Evolutionary conservation across 2,888 invertebrate genomes (phyloP).

Genomic region (Erynnis tages): DNA sequence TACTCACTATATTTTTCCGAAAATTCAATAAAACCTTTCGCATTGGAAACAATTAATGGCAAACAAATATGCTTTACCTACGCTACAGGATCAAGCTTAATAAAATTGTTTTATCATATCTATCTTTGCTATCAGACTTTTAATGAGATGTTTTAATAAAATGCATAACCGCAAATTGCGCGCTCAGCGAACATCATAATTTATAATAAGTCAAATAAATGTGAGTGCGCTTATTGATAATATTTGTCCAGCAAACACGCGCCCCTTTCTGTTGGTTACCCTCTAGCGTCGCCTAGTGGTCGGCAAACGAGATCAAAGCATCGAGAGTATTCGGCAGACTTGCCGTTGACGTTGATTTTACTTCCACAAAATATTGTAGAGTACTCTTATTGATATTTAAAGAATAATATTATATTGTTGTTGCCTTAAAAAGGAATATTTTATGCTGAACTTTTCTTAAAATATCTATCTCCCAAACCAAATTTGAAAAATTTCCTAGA

Average conservation of each 20-base stretch:
- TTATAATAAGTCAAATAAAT: constrained; percentile 57
- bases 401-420: no score
- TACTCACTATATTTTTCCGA: no score
- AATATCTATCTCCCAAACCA: no score
- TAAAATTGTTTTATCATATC: no score
- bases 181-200: constrained; percentile 19
- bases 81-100: no score
- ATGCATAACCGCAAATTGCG: neutral
- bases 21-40: no score
- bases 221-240: constrained; percentile 64
- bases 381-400: neutral
- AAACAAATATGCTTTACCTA: no score
- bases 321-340: constrained; percentile 32
- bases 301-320: constrained; percentile 71
- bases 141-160: neutral
- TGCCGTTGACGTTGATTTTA: neutral
- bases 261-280: constrained; percentile 45
- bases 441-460: no score
- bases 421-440: no score
- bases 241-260: constrained; percentile 66
- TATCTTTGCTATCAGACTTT: no score
- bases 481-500: no score
- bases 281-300: constrained; percentile 52
- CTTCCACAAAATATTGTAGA: constrained; percentile 5
- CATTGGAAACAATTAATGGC: no score